Evolutionary conservation across 1,140 invertebrate species (phyloP).

Genomic region (Ceratina calcarata): DNA sequence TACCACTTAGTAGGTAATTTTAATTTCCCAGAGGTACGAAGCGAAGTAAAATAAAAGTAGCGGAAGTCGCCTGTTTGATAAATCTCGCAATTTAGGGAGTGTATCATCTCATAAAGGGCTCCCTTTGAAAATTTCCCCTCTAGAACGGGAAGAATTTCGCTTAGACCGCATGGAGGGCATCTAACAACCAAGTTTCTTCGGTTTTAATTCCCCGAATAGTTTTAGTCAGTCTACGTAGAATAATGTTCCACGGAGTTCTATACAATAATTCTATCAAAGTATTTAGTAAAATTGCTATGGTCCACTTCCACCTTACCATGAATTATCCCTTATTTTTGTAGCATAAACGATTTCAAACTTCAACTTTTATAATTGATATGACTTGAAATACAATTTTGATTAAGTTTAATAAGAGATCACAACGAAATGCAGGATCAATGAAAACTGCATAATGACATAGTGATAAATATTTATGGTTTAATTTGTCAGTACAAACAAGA

Average conservation of each 20-base stretch:
- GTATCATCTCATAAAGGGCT: not conserved
- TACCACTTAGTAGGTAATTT: too few species aligned
- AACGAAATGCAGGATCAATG: too few species aligned
- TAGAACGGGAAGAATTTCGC: not conserved
- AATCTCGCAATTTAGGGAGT: not conserved
- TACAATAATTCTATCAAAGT: not conserved
- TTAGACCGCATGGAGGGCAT: not conserved
- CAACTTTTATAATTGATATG: too few species aligned
- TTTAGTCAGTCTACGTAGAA: not conserved
- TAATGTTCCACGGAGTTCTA: not conserved
- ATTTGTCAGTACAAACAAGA: not conserved
- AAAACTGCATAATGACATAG: too few species aligned
- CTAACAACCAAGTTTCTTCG: not conserved
- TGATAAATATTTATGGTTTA: too few species aligned
- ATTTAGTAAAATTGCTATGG: not conserved
- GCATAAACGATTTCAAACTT: not conserved
- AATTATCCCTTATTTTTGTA: not conserved
- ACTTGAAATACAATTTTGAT: too few species aligned
- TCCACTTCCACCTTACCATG: not conserved
- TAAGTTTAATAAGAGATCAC: too few species aligned
- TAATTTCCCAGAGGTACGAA: too few species aligned
- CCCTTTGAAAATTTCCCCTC: not conserved
- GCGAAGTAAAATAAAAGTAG: not conserved
- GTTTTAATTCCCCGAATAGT: conserved; percentile 2
- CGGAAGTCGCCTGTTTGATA: not conserved